Base-by-base conservation (phyloP, 2,113 vertebrate genomes). In the Pachyramphus minor region DNA sequence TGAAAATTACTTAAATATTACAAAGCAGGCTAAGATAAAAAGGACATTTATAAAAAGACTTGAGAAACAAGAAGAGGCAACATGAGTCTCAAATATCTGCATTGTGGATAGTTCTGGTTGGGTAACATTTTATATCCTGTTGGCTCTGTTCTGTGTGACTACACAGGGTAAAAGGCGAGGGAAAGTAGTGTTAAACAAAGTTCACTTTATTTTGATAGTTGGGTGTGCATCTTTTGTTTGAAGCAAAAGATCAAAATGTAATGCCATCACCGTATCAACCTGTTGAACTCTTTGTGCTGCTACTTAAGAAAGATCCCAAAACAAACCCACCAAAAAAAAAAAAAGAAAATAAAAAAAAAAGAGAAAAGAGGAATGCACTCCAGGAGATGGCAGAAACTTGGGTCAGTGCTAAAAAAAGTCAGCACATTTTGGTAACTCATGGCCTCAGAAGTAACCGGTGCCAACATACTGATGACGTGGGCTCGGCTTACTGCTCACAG, bases 91-190 rank as follows among this genome's bases (percentile, higher is more conserved):
- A 77, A 68, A 71, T 94, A 49, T 27, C 72, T 50, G 75, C 31
- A 33, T 24, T 93, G 90, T 81, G 75, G 52, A 24, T 85, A 56
- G 85, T 89, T 95, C 80, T 92, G 95, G 86, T 87, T 92, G 76
- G 79, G 79, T 88, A 89, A 81, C 41, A 78, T 92, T 96, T 94
- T 93, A 82, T n/a, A 95, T 94, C 90, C 95, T 93, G 64, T 93
- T 97, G 93, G 93, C 85, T 94, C 66, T 12, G 68, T 33, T 68
- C 68, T 92, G 52, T 90, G 2, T 8, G 11, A 60, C 64, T 81
- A 14, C 0, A 0, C 47, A 56, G 77, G 35, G 72, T 75, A 75
- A 83, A 78, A 83, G 75, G 47, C 2, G 0, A 93, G 72, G 44
- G 47, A 84, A 91, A 93, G 60, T 15, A 86, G 56, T 9, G 3